These are phyloP conservation scores for Nothocercus nigrocapillus DNA, from an alignment of 2,113 vertebrate species.

Conservation along the genomic window DNA sequence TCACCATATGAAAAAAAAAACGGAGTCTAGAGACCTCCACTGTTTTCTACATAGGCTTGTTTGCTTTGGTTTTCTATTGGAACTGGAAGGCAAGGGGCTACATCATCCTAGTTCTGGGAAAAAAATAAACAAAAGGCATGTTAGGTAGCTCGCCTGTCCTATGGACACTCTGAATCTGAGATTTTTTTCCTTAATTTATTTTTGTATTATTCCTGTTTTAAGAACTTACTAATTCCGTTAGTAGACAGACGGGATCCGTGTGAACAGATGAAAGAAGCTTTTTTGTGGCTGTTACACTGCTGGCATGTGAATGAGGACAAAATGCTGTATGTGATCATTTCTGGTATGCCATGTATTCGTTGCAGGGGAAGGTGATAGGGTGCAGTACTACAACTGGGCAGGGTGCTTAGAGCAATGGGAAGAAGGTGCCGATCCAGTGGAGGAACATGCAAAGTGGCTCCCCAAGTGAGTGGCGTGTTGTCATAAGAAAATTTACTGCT, in stretches of 20 bases:
- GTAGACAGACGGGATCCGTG: not conserved
- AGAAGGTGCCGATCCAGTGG: not conserved
- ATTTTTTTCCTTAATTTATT: not conserved
- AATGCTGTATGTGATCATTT: accelerated
- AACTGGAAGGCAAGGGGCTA: not conserved
- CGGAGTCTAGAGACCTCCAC: not conserved
- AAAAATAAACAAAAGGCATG: not conserved
- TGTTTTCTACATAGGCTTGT: not conserved
- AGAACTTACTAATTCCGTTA: not conserved
- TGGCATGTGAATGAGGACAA: not conserved
- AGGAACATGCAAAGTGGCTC: not conserved
- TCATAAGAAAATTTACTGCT: not conserved
- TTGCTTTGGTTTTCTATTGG: not conserved
- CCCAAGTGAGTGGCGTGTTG: not conserved
- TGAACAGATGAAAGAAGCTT: not conserved
- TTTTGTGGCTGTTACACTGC: not conserved
- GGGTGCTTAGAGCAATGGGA: not conserved
- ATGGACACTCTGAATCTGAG: not conserved
- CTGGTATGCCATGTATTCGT: not conserved
- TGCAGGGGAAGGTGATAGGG: not conserved
- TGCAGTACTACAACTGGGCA: not conserved
- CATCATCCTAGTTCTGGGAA: not conserved
- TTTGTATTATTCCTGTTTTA: not conserved
- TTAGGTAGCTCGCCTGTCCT: not conserved
- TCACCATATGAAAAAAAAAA: not conserved